Conservation (phyloP, 2,113 vertebrate genomes). For the Sula dactylatra region DNA sequence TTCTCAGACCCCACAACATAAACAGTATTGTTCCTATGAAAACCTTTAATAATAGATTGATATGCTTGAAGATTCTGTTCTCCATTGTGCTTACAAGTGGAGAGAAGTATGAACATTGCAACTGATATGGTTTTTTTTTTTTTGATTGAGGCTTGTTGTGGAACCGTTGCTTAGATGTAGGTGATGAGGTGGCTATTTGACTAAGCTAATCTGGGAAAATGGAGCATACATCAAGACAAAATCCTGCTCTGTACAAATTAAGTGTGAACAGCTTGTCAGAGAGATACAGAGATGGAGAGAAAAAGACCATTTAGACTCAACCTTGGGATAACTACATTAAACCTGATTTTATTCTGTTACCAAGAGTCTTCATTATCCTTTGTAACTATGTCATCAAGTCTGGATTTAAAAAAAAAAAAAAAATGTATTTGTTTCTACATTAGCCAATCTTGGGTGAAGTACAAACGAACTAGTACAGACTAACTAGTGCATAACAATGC, state of each 20-base stretch:
- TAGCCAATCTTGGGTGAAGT: not conserved
- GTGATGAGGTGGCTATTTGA: not conserved
- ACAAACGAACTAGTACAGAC: not conserved
- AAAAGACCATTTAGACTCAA: not conserved
- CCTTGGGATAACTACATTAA: not conserved
- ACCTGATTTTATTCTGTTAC: not conserved
- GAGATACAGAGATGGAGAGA: not conserved
- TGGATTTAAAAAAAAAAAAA: not conserved
- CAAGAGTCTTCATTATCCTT: not conserved
- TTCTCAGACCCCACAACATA: not conserved
- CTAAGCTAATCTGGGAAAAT: not conserved
- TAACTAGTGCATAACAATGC: not conserved
- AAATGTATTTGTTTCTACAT: not conserved
- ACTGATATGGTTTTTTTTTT: accelerated
- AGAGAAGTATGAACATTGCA: not conserved
- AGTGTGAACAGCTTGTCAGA: not conserved
- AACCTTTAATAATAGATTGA: not conserved
- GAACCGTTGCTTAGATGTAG: not conserved
- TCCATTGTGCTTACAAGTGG: not conserved
- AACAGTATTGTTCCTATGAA: not conserved
- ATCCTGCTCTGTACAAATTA: not conserved
- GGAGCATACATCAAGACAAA: not conserved
- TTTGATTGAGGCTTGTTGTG: not conserved
- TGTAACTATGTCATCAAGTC: not conserved
- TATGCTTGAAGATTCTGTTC: not conserved